Evolutionary conservation across 2,113 vertebrate species (phyloP).

Genomic region (Mormoops blainvillei): DNA sequence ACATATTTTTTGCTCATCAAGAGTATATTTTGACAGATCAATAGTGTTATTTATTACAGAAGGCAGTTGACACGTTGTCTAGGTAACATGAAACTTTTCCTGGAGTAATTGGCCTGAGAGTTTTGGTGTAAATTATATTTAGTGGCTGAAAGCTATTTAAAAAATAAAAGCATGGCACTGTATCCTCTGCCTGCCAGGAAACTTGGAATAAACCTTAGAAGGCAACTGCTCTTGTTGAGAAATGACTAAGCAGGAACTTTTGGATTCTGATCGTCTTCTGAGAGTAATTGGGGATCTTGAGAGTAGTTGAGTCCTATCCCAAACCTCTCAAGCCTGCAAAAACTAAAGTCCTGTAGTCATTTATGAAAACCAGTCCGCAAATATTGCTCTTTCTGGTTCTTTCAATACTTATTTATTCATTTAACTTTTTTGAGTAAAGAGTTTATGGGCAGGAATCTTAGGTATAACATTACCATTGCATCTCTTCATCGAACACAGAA

Average conservation of each 20-base stretch:
- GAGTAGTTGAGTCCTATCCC: neutral
- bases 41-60: neutral
- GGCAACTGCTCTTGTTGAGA: neutral
- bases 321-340: neutral
- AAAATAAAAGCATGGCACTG: neutral
- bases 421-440: neutral
- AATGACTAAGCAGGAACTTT: neutral
- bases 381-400: neutral
- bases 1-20: neutral
- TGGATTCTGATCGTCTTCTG: neutral
- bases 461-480: neutral
- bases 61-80: neutral
- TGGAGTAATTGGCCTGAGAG: neutral
- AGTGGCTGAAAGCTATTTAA: neutral
- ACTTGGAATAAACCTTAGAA: conserved; percentile 5
- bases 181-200: neutral
- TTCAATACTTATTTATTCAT: neutral
- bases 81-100: neutral
- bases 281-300: neutral
- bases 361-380: neutral
- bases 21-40: neutral
- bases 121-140: conserved; percentile 12
- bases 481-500: neutral
- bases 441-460: neutral
- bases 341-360: neutral